phyloP scores from a whole-genome alignment of 2,888 invertebrate genomes.

The Athrips mouffetella region DNA sequence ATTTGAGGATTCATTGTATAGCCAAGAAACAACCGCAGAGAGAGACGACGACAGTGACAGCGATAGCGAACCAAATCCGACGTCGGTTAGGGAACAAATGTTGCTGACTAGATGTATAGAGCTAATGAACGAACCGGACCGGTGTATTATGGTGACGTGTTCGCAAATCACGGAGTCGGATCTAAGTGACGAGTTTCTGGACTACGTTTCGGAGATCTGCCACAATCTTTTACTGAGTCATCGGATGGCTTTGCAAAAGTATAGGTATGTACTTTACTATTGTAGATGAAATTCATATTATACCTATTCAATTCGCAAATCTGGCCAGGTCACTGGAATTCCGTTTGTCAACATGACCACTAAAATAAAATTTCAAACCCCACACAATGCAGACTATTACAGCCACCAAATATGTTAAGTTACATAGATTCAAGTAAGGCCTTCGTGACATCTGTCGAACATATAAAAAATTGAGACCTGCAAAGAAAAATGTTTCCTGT shows the following conservation, averaged over 20 bases:
- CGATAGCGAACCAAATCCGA: constrained; percentile 71
- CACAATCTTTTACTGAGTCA: constrained; percentile 90
- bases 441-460: too few relatives aligned
- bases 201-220: constrained; percentile 86
- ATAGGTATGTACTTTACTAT: constrained; percentile 78
- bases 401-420: too few relatives aligned
- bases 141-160: constrained; percentile 59
- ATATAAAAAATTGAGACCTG: too few relatives aligned
- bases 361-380: too few relatives aligned
- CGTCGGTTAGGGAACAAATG: constrained; percentile 64
- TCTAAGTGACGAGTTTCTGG: constrained; percentile 77
- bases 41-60: constrained; percentile 79
- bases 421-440: too few relatives aligned
- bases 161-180: constrained; percentile 73
- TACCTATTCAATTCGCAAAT: too few relatives aligned
- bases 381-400: too few relatives aligned
- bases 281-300: too few relatives aligned
- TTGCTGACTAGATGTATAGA: constrained; percentile 79
- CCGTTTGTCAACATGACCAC: too few relatives aligned
- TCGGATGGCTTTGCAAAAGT: constrained; percentile 89
- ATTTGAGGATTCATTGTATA: constrained; percentile 67
- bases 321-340: too few relatives aligned
- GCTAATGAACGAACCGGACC: constrained; percentile 80
- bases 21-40: constrained; percentile 67
- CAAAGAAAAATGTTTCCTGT: too few relatives aligned